These are phyloP conservation scores for Ennomos quercinarius DNA, from an alignment of 2,888 invertebrate species.

Conservation along the genomic window DNA sequence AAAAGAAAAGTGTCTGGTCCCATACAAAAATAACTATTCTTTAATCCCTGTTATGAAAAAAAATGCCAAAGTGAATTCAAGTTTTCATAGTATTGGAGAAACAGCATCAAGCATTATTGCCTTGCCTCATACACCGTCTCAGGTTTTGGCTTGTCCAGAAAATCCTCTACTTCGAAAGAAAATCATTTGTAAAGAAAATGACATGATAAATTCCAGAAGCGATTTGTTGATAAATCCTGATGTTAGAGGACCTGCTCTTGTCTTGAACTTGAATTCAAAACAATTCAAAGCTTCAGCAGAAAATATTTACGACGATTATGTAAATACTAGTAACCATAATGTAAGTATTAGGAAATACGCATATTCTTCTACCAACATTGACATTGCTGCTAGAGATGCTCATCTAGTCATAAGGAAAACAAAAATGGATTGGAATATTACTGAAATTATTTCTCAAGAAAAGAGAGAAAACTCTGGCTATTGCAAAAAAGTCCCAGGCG, in stretches of 20 bases:
- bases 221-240: neutral
- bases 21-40: neutral
- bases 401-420: conserved; percentile 61
- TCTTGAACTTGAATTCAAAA: neutral
- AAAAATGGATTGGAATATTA: conserved; percentile 67
- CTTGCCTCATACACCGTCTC: neutral
- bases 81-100: neutral
- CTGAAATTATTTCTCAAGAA: conserved; percentile 50
- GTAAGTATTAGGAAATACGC: conserved; percentile 52
- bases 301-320: neutral
- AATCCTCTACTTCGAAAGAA: neutral
- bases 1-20: neutral
- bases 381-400: conserved; percentile 53
- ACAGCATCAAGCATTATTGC: neutral
- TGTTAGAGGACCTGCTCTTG: neutral
- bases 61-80: neutral
- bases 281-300: neutral
- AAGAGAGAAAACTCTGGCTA: conserved; percentile 10
- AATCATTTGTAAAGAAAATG: neutral
- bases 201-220: neutral
- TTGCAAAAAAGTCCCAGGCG: conserved; percentile 2
- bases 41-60: neutral
- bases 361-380: conserved; percentile 57
- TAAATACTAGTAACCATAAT: conserved; percentile 9
- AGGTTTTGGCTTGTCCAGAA: neutral